phyloP scores from a whole-genome alignment of 2,888 invertebrate species.

The Allygus modestus region DNA sequence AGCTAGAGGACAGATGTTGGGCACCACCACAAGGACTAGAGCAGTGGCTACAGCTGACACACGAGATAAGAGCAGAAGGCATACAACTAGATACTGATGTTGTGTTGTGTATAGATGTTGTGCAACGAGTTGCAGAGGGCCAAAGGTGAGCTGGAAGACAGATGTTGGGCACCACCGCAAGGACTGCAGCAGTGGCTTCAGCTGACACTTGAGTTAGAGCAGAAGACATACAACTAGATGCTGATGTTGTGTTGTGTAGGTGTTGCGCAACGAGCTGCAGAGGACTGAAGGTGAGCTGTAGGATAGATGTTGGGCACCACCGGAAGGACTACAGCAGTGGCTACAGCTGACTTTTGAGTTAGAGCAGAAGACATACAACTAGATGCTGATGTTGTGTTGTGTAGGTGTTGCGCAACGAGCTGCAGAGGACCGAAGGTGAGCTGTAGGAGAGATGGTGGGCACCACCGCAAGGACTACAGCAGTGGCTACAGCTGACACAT shows the following conservation, averaged over 20 bases:
- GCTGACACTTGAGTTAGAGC: constrained; percentile 96
- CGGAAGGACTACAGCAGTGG: constrained; percentile 94
- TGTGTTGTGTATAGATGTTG: constrained; percentile 78
- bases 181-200: constrained; percentile 97
- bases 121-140: constrained; percentile 90
- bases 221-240: constrained; percentile 90
- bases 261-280: constrained; percentile 88
- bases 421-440: constrained; percentile 93
- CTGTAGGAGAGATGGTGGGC: constrained; percentile 94
- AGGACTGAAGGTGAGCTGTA: constrained; percentile 94
- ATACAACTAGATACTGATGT: constrained; percentile 88
- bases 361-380: constrained; percentile 92
- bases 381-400: constrained; percentile 86
- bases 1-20: constrained; percentile 93
- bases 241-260: constrained; percentile 81
- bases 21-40: constrained; percentile 93
- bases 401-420: constrained; percentile 94
- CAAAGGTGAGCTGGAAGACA: constrained; percentile 93
- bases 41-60: constrained; percentile 96
- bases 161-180: constrained; percentile 92
- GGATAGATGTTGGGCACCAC: constrained; percentile 93
- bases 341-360: constrained; percentile 97
- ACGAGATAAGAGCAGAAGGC: constrained; percentile 95
- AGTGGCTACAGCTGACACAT: constrained; percentile 97
- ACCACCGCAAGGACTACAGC: constrained; percentile 92